Base-by-base conservation (phyloP, 2,888 invertebrate genomes). In the Amblyteles armatorius region DNA sequence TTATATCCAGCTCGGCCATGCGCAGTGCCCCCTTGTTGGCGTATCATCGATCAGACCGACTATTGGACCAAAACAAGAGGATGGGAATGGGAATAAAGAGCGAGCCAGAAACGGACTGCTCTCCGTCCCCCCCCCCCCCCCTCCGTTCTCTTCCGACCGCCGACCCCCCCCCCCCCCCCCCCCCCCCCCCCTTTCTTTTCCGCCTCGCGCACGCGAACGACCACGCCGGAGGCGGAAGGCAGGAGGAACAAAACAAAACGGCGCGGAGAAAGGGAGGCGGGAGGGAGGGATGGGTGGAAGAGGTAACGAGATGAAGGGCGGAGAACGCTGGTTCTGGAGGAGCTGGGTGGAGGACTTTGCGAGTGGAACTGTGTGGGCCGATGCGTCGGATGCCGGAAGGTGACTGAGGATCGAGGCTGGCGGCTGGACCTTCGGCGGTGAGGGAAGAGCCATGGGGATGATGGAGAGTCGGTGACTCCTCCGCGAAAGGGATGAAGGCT, bases 31-130 rank as follows among this genome's bases (percentile, higher is more conserved):
- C 87, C 90, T 44, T 91, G 92, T 90, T 91, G 91, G 92, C 91
- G 92, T 93, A 93, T 93, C 93, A 93, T 93, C 93, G 93, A 93
- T 93, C 93, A 93, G 93, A 92, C 91, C 90, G 92, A 93, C 93
- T 92, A 93, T 93, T 93, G 93, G 92, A 91, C 92, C 92, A 93
- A 93, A 93, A 93, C 93, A 93, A 93, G 91, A 92, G 92, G 92
- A 92, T 88, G 91, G 90, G 88, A 90, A 91, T 91, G 89, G 90
- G 77, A 79, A 90, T 90, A 90, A 90, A 90, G 92, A 84, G 88
- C 84, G 83, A 48, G 73, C 79, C 6, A 29, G 19, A 65, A 78
- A 63, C 69, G 65, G 13, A 76, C 71, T 33, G 13, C 73, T 19
- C 9, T 72, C 52, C 29, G 36, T 44, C 63, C 63, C 13, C 11